These are phyloP conservation scores for Acanthosepion lycidas DNA, from an alignment of 2,888 invertebrate species.

Conservation along the genomic window DNA sequence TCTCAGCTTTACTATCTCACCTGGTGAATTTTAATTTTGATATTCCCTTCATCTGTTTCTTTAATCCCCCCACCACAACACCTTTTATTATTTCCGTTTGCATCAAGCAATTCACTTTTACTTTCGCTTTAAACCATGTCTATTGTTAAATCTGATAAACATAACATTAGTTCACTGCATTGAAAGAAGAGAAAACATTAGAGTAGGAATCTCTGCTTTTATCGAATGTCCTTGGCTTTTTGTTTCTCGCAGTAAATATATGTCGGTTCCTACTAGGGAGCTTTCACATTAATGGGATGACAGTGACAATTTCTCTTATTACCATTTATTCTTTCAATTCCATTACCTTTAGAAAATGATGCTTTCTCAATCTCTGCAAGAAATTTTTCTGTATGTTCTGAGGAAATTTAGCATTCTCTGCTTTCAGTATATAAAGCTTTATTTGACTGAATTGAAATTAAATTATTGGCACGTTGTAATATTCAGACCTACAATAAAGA, in stretches of 20 bases:
- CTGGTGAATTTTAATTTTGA: not conserved
- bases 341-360: not conserved
- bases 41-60: not conserved
- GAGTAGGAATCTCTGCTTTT: not conserved
- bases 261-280: not conserved
- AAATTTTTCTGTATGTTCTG: not conserved
- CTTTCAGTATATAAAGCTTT: not conserved
- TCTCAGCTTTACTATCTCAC: not conserved
- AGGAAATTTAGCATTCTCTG: not conserved
- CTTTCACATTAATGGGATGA: not conserved
- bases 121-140: not conserved
- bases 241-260: not conserved
- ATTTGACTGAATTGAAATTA: not conserved
- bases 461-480: not conserved
- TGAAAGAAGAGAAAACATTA: not conserved
- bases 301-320: not conserved
- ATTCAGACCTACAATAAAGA: not conserved
- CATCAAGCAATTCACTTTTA: not conserved
- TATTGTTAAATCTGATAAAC: not conserved
- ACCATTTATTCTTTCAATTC: not conserved
- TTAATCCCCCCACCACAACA: not conserved
- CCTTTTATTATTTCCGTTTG: not conserved
- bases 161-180: not conserved
- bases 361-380: not conserved
- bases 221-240: not conserved